phyloP scores from a whole-genome alignment of 2,113 vertebrate species.

The Athene cunicularia region DNA sequence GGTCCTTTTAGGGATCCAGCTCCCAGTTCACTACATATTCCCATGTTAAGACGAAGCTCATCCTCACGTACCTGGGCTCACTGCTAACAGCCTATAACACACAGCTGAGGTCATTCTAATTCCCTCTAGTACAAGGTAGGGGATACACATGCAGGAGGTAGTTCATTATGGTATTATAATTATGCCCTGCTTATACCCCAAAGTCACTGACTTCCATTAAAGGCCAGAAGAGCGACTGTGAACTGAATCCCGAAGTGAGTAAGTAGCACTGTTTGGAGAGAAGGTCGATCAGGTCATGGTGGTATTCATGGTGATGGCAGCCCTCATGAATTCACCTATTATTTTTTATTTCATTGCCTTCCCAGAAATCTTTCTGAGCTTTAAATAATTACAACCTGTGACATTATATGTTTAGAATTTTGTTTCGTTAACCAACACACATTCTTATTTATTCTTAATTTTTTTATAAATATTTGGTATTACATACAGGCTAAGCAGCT shows the following conservation, averaged over 20 bases:
- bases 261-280: conserved; percentile 46
- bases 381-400: conserved; percentile 43
- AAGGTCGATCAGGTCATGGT: conserved; percentile 40
- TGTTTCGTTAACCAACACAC: background rate
- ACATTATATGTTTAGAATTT: conserved; percentile 42
- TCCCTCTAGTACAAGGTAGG: conserved; percentile 20
- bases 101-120: conserved; percentile 53
- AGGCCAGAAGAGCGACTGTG: conserved; percentile 27
- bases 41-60: background rate
- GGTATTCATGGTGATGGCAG: conserved; percentile 33
- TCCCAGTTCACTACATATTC: background rate
- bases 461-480: background rate
- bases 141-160: conserved; percentile 33
- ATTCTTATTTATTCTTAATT: background rate
- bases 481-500: background rate
- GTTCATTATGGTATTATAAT: conserved; percentile 69
- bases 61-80: background rate
- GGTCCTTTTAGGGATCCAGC: background rate
- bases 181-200: conserved; percentile 55
- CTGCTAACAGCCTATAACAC: conserved; percentile 40
- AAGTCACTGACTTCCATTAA: conserved; percentile 59
- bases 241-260: conserved; percentile 45
- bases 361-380: conserved; percentile 16
- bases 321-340: conserved; percentile 35
- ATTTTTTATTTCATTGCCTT: conserved; percentile 42